Percentiles rank a stretch among this genome's conserved stretches.
Conservation (phyloP, 2,888 invertebrate species). For the Priocnemis perturbator region DNA sequence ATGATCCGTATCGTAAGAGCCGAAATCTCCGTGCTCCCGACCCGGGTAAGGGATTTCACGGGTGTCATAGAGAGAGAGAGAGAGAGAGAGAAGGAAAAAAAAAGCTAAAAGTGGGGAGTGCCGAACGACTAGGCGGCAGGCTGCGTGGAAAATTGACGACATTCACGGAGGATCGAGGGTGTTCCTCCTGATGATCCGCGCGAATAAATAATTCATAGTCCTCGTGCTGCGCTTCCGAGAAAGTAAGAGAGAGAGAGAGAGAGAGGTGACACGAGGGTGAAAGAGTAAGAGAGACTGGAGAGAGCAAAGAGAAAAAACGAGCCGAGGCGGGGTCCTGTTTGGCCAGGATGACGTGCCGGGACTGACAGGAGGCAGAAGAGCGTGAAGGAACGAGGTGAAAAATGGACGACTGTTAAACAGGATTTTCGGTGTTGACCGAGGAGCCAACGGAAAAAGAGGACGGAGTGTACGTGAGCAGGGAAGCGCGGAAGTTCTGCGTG, state of each 20-base stretch:
- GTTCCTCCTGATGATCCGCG: constrained; percentile 46
- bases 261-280: constrained; percentile 19
- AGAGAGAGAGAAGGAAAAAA: not conserved
- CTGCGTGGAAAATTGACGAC: constrained; percentile 56
- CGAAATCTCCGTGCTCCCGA: not conserved
- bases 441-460: constrained; percentile 41
- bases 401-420: constrained; percentile 59
- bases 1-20: too few species aligned
- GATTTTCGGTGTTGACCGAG: constrained; percentile 52
- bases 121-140: constrained; percentile 16
- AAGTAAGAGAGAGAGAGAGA: constrained; percentile 8
- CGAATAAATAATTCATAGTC: constrained; percentile 63
- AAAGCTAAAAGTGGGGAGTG: too few species aligned
- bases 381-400: constrained; percentile 63
- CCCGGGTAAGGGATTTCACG: not conserved
- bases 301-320: constrained; percentile 20
- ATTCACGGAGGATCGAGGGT: constrained; percentile 45
- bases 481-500: constrained; percentile 1
- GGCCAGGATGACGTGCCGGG: constrained; percentile 59
- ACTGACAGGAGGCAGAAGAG: constrained; percentile 64
- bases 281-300: constrained; percentile 1
- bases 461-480: not conserved
- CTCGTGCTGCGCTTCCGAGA: constrained; percentile 23
- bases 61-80: too few species aligned
- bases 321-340: constrained; percentile 52